These are phyloP conservation scores for Noctua pronuba DNA, from an alignment of 2,888 invertebrate species.

Conservation along the genomic window DNA sequence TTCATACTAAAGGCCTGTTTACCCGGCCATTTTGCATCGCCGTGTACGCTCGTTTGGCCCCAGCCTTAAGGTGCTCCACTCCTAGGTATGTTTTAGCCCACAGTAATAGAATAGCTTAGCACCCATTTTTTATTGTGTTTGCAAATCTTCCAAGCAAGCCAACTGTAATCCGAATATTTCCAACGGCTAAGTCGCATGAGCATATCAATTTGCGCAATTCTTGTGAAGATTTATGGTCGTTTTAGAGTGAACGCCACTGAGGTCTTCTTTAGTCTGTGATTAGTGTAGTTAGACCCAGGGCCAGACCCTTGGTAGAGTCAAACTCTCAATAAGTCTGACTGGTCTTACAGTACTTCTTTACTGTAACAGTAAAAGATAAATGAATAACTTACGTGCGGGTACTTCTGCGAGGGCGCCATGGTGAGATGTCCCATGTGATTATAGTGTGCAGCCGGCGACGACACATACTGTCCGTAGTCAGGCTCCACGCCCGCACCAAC, in stretches of 20 bases:
- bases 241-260: no score
- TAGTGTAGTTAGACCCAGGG: neutral
- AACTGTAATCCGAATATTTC: neutral
- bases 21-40: no score
- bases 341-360: neutral
- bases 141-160: neutral
- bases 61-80: neutral
- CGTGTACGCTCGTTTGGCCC: no score
- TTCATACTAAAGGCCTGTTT: no score
- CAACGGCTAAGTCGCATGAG: neutral
- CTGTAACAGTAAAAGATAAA: neutral
- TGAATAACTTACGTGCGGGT: slow-evolving; percentile 85
- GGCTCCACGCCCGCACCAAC: slow-evolving; percentile 85
- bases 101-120: neutral
- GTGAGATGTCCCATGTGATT: slow-evolving; percentile 90
- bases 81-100: neutral
- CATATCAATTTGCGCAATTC: neutral
- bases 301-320: no score
- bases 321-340: no score
- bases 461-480: slow-evolving; percentile 89
- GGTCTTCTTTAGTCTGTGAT: neutral
- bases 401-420: slow-evolving; percentile 89
- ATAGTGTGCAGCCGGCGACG: slow-evolving; percentile 88
- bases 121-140: neutral
- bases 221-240: neutral